These are phyloP conservation scores for Anguilla megastoma DNA, from an alignment of 2,797 vertebrate species.

Conservation along the genomic window DNA sequence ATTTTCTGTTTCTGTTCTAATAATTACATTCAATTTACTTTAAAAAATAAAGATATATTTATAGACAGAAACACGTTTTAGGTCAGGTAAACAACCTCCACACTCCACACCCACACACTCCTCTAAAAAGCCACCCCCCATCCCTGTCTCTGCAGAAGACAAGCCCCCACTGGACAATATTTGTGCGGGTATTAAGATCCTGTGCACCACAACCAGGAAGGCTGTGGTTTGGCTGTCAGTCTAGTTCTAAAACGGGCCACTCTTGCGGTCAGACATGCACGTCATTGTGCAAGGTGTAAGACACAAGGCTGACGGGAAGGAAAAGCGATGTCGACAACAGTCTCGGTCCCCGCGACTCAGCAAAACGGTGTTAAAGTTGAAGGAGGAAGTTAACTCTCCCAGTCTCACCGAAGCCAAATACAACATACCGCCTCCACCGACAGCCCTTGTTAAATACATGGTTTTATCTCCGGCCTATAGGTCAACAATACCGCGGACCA, in stretches of 20 bases:
- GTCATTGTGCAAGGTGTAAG: background rate
- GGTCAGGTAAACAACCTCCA: background rate
- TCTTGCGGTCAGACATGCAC: constrained; percentile 6
- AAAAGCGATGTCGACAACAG: background rate
- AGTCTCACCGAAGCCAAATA: background rate
- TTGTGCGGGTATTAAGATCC: background rate
- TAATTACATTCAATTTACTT: background rate
- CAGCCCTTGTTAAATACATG: background rate
- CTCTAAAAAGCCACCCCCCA: background rate
- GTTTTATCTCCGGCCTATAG: background rate
- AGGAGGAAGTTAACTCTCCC: background rate
- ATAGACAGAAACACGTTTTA: background rate
- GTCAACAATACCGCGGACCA: background rate
- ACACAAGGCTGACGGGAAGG: background rate
- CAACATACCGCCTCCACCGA: background rate
- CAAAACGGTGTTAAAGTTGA: background rate
- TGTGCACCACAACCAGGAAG: background rate
- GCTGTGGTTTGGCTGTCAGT: background rate
- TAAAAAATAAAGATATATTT: background rate
- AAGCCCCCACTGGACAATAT: background rate
- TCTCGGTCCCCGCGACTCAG: background rate
- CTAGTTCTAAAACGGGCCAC: background rate
- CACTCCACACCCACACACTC: background rate
- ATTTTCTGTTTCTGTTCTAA: background rate
- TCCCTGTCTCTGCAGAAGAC: background rate